Evolutionary conservation across 2,888 invertebrate genomes (phyloP).

Genomic region (Liodrosophila aerea): DNA sequence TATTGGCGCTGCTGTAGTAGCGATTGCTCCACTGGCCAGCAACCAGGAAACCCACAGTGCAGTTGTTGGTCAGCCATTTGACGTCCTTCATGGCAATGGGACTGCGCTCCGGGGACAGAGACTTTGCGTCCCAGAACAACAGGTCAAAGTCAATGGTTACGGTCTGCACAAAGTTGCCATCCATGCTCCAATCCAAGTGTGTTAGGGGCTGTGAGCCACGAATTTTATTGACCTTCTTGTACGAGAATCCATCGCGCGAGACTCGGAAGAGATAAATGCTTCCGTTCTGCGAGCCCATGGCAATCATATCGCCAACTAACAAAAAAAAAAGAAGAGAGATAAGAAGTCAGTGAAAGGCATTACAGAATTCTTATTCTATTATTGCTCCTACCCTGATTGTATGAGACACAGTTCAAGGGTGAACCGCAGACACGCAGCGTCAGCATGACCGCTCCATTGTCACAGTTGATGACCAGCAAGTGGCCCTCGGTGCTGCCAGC

Average conservation of each 20-base stretch:
- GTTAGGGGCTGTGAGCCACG: conserved; percentile 92
- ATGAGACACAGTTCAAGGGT: conserved; percentile 92
- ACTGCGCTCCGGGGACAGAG: conserved; percentile 92
- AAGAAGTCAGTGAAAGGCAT: neutral
- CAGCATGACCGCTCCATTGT: conserved; percentile 92
- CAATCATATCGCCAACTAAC: conserved; percentile 92
- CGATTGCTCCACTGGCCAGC: conserved; percentile 96
- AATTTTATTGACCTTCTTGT: conserved; percentile 94
- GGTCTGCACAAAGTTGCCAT: conserved; percentile 93
- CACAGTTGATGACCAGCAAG: conserved; percentile 92
- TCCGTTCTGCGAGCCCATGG: conserved; percentile 95
- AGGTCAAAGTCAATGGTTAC: conserved; percentile 95
- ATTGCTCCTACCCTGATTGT: conserved; percentile 89
- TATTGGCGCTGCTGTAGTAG: conserved; percentile 93
- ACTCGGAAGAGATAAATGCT: conserved; percentile 90
- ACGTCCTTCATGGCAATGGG: conserved; percentile 95
- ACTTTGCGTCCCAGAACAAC: conserved; percentile 95
- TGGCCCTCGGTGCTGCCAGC: conserved; percentile 96
- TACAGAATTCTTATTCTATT: neutral
- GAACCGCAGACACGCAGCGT: conserved; percentile 94
- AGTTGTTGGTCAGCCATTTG: conserved; percentile 94
- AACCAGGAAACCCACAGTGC: conserved; percentile 93
- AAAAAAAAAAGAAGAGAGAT: neutral
- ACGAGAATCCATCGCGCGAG: conserved; percentile 93
- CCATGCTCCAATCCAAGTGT: conserved; percentile 95